Evolutionary conservation across 2,888 invertebrate species (phyloP).

Genomic region (Ennomos quercinarius): DNA sequence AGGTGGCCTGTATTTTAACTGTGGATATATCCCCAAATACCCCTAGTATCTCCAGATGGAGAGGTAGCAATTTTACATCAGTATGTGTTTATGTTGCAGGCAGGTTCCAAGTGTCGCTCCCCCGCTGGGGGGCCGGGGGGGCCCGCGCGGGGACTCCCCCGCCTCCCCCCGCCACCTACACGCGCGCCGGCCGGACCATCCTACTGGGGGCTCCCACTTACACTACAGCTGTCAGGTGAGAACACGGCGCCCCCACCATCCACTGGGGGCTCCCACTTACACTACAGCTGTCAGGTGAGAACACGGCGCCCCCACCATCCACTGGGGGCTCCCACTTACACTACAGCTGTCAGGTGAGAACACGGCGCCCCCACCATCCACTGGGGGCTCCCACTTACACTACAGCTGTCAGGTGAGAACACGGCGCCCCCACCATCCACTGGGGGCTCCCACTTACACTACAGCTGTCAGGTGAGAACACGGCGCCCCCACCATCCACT

Average conservation of each 20-base stretch:
- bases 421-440: constrained; percentile 47
- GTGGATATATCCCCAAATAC: no score
- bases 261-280: constrained; percentile 57
- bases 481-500: constrained; percentile 34
- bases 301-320: constrained; percentile 62
- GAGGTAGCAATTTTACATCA: no score
- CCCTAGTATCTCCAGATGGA: no score
- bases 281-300: constrained; percentile 58
- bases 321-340: constrained; percentile 56
- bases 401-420: constrained; percentile 61
- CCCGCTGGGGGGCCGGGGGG: constrained; percentile 54
- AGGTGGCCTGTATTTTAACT: no score
- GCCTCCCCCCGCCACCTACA: constrained; percentile 72
- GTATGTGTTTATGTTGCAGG: no score
- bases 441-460: constrained; percentile 71
- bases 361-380: constrained; percentile 60
- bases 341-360: constrained; percentile 61
- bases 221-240: constrained; percentile 55
- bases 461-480: constrained; percentile 57
- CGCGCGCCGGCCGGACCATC: constrained; percentile 75
- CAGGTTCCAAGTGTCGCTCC: constrained; percentile 69
- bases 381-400: constrained; percentile 57
- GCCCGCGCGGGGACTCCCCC: constrained; percentile 31
- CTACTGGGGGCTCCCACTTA: constrained; percentile 59
- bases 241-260: constrained; percentile 64